Conservation (phyloP, 2,113 vertebrate genomes). For the Prunella fulvescens region DNA sequence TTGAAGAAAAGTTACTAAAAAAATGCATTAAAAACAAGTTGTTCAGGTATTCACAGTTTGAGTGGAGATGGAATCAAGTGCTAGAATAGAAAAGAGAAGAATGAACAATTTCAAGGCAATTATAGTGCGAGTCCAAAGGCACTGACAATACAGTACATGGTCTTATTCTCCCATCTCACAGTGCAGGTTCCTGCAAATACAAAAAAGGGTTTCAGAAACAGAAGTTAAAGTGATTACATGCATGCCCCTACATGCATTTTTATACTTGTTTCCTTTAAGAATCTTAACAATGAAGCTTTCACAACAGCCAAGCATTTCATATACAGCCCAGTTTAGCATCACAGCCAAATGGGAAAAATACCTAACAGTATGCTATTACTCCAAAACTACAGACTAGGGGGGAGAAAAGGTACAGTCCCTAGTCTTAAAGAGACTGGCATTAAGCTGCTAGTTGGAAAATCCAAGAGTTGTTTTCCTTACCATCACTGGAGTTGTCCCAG, state of each 20-base stretch:
- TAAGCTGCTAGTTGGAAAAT: not conserved
- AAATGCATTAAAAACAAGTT: slow-evolving; percentile 23
- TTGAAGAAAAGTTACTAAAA: slow-evolving; percentile 7
- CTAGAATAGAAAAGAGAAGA: not conserved
- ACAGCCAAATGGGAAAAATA: not conserved
- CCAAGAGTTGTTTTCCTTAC: slow-evolving; percentile 66
- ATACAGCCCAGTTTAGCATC: not conserved
- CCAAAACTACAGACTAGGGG: not conserved
- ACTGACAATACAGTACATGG: slow-evolving; percentile 91
- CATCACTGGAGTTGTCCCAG: slow-evolving; percentile 94
- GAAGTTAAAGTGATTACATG: not conserved
- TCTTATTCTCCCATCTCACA: slow-evolving; percentile 93
- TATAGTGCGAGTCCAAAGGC: slow-evolving; percentile 88
- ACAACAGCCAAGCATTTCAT: not conserved
- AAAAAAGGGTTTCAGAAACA: not conserved
- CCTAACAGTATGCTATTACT: not conserved
- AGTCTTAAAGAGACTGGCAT: not conserved
- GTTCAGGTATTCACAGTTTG: slow-evolving; percentile 29
- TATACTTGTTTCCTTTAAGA: not conserved
- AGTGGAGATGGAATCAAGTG: not conserved
- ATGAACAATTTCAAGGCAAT: slow-evolving; percentile 17
- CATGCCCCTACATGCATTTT: not conserved
- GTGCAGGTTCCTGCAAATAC: slow-evolving; percentile 84
- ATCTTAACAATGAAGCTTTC: not conserved
- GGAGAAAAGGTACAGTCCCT: not conserved